Conservation (phyloP, 2,888 invertebrate genomes). For the Netelia inedita region DNA sequence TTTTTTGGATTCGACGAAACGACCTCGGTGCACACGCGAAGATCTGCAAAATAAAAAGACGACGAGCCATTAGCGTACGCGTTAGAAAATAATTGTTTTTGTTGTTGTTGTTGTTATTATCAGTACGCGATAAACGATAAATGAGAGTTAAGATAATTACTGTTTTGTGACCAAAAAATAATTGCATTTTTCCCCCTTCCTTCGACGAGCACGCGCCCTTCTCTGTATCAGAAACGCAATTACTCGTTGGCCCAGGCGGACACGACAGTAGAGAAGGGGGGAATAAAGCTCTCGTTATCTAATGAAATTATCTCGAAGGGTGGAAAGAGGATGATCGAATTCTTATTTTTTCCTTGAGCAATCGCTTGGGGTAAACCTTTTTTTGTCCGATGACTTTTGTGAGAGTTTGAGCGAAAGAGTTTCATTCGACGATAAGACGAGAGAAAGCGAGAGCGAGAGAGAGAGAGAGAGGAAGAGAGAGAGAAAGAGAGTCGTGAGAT, state of each 20-base stretch:
- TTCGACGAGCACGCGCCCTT: too few species aligned
- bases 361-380: slow-evolving; percentile 36
- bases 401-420: slow-evolving; percentile 60
- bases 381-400: slow-evolving; percentile 48
- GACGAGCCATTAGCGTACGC: too few species aligned
- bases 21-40: slow-evolving; percentile 2
- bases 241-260: too few species aligned
- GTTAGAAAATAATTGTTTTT: too few species aligned
- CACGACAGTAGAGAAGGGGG: too few species aligned
- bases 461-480: background rate
- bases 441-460: slow-evolving; percentile 36
- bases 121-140: too few species aligned
- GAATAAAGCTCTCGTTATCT: slow-evolving; percentile 20
- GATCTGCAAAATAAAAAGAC: slow-evolving; percentile 48
- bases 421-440: slow-evolving; percentile 57
- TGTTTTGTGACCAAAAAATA: too few species aligned
- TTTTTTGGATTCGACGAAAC: slow-evolving; percentile 15
- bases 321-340: slow-evolving; percentile 32
- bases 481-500: slow-evolving; percentile 53
- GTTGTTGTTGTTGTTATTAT: too few species aligned
- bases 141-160: too few species aligned
- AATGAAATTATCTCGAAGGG: slow-evolving; percentile 52
- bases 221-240: too few species aligned
- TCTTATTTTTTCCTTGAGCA: slow-evolving; percentile 58
- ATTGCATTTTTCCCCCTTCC: too few species aligned